phyloP scores from a whole-genome alignment of 2,797 vertebrate genomes.

The Hypotaenidia philippensis region DNA sequence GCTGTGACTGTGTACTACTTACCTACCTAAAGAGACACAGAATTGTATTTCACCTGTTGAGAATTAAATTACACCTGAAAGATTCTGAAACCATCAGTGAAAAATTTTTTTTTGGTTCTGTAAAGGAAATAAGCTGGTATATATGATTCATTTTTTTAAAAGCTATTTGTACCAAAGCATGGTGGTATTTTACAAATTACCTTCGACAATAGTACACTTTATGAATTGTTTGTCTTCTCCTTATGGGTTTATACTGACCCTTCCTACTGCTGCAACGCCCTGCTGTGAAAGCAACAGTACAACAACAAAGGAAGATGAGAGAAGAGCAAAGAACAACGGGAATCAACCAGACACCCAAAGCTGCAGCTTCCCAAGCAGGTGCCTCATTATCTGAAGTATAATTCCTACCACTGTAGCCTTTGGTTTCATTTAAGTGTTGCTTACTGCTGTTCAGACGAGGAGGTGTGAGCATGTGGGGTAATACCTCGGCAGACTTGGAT shows the following conservation, averaged over 20 bases:
- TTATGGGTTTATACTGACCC: conserved; percentile 82
- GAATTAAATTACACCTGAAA: not conserved
- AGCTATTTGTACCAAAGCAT: not conserved
- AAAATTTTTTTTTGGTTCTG: not conserved
- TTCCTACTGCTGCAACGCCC: conserved; percentile 81
- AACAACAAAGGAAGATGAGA: conserved; percentile 86
- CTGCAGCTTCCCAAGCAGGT: conserved; percentile 74
- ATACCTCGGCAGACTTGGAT: not conserved
- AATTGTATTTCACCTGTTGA: not conserved
- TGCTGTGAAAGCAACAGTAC: conserved; percentile 78
- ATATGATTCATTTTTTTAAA: not conserved
- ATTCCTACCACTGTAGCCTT: conserved; percentile 82
- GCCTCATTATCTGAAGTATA: conserved; percentile 56
- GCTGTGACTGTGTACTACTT: not conserved
- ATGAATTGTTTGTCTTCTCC: conserved; percentile 79
- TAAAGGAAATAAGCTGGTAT: not conserved
- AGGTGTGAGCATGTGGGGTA: conserved; percentile 20
- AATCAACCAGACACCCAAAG: conserved; percentile 80
- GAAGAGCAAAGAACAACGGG: conserved; percentile 80
- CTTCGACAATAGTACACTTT: conserved; percentile 79
- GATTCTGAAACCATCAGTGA: not conserved
- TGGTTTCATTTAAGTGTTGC: conserved; percentile 85
- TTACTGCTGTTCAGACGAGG: conserved; percentile 80
- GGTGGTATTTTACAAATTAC: conserved; percentile 66
- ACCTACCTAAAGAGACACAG: not conserved